Evolutionary conservation across 2,797 vertebrate genomes (phyloP), one percentile per base, ranked within the genome.

Genomic region (Cossypha caffra): DNA sequence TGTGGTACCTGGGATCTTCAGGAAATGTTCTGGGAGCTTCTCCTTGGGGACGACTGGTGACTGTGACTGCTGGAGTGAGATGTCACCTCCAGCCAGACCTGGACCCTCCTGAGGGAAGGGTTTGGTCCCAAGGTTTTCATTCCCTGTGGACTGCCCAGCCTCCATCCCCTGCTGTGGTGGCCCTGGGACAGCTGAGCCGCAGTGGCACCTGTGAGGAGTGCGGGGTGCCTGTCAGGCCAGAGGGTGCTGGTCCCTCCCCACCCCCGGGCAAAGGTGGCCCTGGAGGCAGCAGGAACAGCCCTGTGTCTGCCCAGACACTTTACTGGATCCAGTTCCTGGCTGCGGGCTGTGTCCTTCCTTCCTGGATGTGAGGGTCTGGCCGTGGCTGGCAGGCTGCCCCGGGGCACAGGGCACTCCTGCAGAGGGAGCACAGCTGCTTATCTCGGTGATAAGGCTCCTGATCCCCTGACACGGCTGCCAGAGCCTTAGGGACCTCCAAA

Each of bases 61-160:
- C 9, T 25, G 35, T 1, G 3, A 31, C 42, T 64, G 59, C 24
- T 61, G 66, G 19, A 58, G 48, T 0, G 3, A 57, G 37, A 9
- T 4, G 47, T 13, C 4, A 0, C 24, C 47, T 15, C 35, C 0
- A 0, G 16, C 11, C 43, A 89, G 11, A 9, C 35, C 48, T 28
- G 47, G 5, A 3, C 10, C 9, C 40, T 55, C 18, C 15, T 20
- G 33, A 0, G 31, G 26, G 31, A 40, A 40, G 7, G 23, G 16
- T 57, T 58, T 58, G 29, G 15, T 31, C 31, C 57, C n/a, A 21
- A 62, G n/a, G 11, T 52, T 57, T 80, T 35, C 6, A 13, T 37
- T 84, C 28, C 28, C 37, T 35, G 24, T 12, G 62, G 31, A 10
- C 0, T 10, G 16, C 23, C 29, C 67, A 11, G 29, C 17, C 29